A percentile compares a stretch with the other conserved stretches of the same genome.
These are phyloP conservation scores for Teleogryllus oceanicus DNA, from an alignment of 2,888 invertebrate species.

Conservation along the genomic window DNA sequence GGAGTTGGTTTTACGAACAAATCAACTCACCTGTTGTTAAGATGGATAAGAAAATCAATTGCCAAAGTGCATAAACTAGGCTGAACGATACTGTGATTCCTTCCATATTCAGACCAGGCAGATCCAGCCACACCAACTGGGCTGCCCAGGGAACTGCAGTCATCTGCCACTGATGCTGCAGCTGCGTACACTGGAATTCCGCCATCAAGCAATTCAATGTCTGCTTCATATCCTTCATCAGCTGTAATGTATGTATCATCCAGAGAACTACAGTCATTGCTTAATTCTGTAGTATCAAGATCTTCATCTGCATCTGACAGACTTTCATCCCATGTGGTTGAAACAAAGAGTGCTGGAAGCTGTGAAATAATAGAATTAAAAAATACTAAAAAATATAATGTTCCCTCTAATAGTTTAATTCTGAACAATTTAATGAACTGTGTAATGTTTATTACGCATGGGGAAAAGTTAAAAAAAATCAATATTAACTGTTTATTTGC, in stretches of 20 bases:
- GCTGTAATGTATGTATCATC: slow-evolving; percentile 50
- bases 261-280: slow-evolving; percentile 35
- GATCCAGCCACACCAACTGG: slow-evolving; percentile 36
- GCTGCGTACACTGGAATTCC: slow-evolving; percentile 37
- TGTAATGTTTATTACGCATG: too few species aligned
- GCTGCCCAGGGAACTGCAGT: background rate
- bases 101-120: slow-evolving; percentile 32
- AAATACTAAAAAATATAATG: too few species aligned
- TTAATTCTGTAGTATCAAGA: slow-evolving; percentile 29
- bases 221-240: slow-evolving; percentile 65
- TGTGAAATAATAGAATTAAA: slow-evolving; percentile 38
- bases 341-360: slow-evolving; percentile 51
- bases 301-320: slow-evolving; percentile 43
- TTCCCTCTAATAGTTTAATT: too few species aligned
- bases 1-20: too few species aligned
- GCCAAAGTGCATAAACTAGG: slow-evolving; percentile 60
- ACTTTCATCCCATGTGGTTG: slow-evolving; percentile 46
- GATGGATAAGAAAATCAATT: slow-evolving; percentile 47
- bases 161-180: background rate
- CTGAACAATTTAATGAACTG: too few species aligned
- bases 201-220: slow-evolving; percentile 53
- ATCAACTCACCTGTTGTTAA: slow-evolving; percentile 28
- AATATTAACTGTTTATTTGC: too few species aligned
- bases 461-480: too few species aligned
- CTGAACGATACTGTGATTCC: slow-evolving; percentile 51